phyloP scores from a whole-genome alignment of 2,113 vertebrate genomes.

The Rhabdornis inornatus region DNA sequence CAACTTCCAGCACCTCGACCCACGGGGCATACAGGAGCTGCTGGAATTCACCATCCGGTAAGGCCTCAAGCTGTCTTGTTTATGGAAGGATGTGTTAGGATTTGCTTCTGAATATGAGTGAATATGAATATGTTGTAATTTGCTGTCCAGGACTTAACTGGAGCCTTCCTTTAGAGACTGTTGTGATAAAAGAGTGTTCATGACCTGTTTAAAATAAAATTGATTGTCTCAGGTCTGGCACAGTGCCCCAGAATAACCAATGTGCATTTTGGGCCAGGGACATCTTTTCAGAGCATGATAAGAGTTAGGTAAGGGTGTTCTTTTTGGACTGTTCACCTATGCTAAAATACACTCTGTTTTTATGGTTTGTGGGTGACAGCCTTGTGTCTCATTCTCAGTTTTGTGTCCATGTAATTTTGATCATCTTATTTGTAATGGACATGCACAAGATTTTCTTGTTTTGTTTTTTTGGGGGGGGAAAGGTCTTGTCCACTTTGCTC shows the following conservation, averaged over 20 bases:
- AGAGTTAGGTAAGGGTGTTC: neutral
- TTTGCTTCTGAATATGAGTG: neutral
- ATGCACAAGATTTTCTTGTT: rapidly evolving
- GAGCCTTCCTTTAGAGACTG: neutral
- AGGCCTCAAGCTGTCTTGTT: neutral
- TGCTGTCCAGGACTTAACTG: neutral
- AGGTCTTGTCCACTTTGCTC: neutral
- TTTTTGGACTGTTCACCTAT: neutral
- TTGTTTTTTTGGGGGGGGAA: neutral
- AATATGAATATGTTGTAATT: neutral
- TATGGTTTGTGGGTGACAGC: neutral
- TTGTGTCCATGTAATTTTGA: neutral
- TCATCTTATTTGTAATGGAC: neutral
- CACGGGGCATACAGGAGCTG: slow-evolving; percentile 87
- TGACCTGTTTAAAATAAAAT: neutral
- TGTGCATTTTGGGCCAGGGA: rapidly evolving
- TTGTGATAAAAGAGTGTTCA: neutral
- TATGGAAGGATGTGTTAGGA: rapidly evolving
- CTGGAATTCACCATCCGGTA: slow-evolving; percentile 93
- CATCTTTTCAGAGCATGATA: neutral
- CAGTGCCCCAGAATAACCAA: neutral
- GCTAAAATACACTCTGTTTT: neutral
- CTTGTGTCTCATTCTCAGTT: neutral
- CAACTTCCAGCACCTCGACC: slow-evolving; percentile 88
- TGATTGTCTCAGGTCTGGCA: neutral